Percentiles rank a stretch among this genome's conserved stretches.
These are phyloP conservation scores for Stegana nigrithorax DNA, from an alignment of 2,888 invertebrate species.

Conservation along the genomic window DNA sequence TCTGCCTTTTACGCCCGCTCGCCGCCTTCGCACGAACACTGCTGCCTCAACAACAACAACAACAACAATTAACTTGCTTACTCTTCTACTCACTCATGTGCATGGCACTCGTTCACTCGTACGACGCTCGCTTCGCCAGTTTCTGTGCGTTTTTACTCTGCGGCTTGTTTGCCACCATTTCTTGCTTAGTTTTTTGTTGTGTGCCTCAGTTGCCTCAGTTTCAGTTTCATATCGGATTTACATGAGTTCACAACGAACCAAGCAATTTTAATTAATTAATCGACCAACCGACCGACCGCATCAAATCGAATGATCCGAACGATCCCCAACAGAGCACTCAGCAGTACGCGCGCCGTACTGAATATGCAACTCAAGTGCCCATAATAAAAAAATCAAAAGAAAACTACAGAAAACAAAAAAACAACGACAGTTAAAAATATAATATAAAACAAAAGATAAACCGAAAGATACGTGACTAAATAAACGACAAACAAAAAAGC, in stretches of 20 bases:
- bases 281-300: no score
- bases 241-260: conserved; percentile 64
- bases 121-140: not conserved
- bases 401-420: conserved; percentile 17
- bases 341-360: not conserved
- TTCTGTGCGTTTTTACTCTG: conserved; percentile 7
- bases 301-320: conserved; percentile 10
- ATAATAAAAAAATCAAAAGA: conserved; percentile 26
- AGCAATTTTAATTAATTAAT: conserved; percentile 20
- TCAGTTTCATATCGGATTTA: conserved; percentile 68
- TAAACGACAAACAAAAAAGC: not conserved
- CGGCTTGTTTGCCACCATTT: conserved; percentile 22
- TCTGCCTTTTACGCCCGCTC: conserved; percentile 2
- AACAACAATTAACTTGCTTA: not conserved
- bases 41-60: not conserved
- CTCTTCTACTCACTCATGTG: not conserved
- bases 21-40: not conserved
- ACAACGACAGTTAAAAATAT: conserved; percentile 19
- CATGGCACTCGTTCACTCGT: conserved; percentile 20
- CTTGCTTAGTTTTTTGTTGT: conserved; percentile 8
- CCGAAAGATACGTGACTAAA: conserved; percentile 20
- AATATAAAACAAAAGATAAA: conserved; percentile 31
- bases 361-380: not conserved
- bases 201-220: conserved; percentile 13
- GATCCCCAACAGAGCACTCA: no score